Evolutionary conservation across 2,113 vertebrate species (phyloP).

Genomic region (Falco punctatus): DNA sequence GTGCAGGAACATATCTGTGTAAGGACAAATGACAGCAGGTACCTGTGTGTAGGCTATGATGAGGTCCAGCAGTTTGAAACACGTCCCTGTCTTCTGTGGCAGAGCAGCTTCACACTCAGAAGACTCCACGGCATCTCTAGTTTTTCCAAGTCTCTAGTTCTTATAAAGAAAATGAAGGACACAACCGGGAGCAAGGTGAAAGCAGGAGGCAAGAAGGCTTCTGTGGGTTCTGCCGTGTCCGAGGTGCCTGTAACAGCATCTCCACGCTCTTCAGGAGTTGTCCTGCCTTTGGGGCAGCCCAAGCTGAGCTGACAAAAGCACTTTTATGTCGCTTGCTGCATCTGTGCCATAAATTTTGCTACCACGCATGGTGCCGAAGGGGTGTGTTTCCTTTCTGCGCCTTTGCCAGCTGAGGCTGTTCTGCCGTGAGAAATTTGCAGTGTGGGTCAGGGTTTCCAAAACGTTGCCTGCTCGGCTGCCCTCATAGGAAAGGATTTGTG

Average conservation of each 20-base stretch:
- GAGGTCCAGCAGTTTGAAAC: not conserved
- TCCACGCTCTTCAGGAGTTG: not conserved
- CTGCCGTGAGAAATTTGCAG: not conserved
- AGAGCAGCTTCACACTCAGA: not conserved
- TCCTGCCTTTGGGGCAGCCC: not conserved
- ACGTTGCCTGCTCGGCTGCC: not conserved
- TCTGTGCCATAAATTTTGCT: not conserved
- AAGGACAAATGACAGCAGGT: not conserved
- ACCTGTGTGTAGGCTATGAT: not conserved
- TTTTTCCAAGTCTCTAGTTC: not conserved
- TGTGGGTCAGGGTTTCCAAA: not conserved
- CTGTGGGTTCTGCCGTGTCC: not conserved
- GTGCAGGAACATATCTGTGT: not conserved
- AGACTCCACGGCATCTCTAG: not conserved
- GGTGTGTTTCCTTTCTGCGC: not conserved
- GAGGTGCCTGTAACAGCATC: accelerated
- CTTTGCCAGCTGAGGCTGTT: not conserved
- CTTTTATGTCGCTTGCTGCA: not conserved
- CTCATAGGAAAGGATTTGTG: not conserved
- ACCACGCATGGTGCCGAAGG: accelerated
- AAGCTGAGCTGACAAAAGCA: not conserved
- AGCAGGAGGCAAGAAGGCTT: not conserved
- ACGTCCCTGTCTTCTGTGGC: not conserved
- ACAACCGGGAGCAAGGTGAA: not conserved
- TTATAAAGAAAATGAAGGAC: not conserved